Conservation (phyloP, 2,888 invertebrate genomes). For the Amphipoea oculea region DNA sequence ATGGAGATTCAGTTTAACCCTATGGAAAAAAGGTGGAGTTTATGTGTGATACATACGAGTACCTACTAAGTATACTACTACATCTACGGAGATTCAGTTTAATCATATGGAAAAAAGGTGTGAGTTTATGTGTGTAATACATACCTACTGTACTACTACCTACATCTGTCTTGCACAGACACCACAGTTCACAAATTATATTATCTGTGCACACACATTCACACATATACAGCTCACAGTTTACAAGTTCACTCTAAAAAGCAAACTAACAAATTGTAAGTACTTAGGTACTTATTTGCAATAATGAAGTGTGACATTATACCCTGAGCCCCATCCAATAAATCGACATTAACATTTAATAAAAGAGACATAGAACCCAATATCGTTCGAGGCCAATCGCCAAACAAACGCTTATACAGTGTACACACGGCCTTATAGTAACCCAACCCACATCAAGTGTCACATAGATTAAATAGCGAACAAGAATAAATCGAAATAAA, state of each 20-base stretch:
- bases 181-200: background rate
- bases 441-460: constrained; percentile 63
- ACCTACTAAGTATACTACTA: no score
- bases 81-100: background rate
- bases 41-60: background rate
- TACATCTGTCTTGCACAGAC: background rate
- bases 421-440: constrained; percentile 21
- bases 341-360: constrained; percentile 35
- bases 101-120: no score
- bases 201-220: background rate
- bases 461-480: constrained; percentile 59
- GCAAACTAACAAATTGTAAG: background rate
- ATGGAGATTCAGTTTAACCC: background rate
- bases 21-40: no score
- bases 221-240: background rate
- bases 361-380: constrained; percentile 29
- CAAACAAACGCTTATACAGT: constrained; percentile 18
- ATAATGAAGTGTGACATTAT: background rate
- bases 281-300: constrained; percentile 1
- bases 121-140: background rate
- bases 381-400: constrained; percentile 23
- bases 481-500: constrained; percentile 64
- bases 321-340: constrained; percentile 13
- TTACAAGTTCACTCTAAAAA: background rate
- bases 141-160: background rate